A percentile compares a stretch with the other conserved stretches of the same genome.
phyloP scores from a whole-genome alignment of 1,140 invertebrate genomes.

The Linepithema humile region DNA sequence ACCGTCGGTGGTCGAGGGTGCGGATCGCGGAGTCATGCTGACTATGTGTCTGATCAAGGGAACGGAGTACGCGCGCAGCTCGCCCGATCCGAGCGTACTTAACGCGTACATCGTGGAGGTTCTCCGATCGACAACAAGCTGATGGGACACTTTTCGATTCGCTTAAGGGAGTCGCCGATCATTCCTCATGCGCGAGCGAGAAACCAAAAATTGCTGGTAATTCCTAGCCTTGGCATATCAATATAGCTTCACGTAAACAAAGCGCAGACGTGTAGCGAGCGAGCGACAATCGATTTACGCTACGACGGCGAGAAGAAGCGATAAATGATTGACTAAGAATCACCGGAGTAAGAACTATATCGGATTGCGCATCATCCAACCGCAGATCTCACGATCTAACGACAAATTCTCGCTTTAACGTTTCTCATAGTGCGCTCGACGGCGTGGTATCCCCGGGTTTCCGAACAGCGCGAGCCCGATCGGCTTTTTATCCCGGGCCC shows the following conservation, averaged over 20 bases:
- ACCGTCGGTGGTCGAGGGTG: constrained; percentile 77
- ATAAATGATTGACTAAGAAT: constrained; percentile 37
- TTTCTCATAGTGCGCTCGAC: constrained; percentile 69
- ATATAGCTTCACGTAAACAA: constrained; percentile 23
- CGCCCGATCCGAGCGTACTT: constrained; percentile 22
- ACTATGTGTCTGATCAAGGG: constrained; percentile 68
- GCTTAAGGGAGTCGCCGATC: not conserved
- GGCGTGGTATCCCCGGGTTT: constrained; percentile 73
- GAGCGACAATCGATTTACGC: constrained; percentile 28
- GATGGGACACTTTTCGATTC: constrained; percentile 26
- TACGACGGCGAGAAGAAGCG: not conserved
- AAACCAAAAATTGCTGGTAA: not conserved
- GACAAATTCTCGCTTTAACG: constrained; percentile 77
- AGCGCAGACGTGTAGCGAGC: constrained; percentile 2
- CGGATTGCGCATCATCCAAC: constrained; percentile 16
- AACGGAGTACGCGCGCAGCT: constrained; percentile 58
- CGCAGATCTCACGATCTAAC: constrained; percentile 46
- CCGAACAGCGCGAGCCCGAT: constrained; percentile 77
- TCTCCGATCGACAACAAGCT: not conserved
- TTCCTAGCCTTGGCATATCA: not conserved
- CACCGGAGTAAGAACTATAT: constrained; percentile 9
- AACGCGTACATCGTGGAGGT: constrained; percentile 34
- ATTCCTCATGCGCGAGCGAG: not conserved
- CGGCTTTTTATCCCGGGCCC: constrained; percentile 63
- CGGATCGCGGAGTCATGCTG: constrained; percentile 79